Base-by-base conservation (phyloP, 2,113 vertebrate genomes). In the Semicossyphus pulcher region DNA sequence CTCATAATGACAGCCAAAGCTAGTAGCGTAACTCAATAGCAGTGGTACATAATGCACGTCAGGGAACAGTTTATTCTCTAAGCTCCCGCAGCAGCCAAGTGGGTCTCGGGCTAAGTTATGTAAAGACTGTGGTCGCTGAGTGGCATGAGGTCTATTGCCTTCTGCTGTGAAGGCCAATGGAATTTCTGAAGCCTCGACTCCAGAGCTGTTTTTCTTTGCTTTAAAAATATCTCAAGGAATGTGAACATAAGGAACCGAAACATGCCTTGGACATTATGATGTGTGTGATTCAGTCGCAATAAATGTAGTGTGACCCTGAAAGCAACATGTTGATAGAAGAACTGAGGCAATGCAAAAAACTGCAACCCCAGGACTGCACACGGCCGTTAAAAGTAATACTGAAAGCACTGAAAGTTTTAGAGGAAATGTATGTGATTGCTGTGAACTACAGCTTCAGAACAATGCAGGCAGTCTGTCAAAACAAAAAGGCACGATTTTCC, bases 201-300 rank as follows among this genome's bases (percentile, higher is more conserved):
- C 18, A 10, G 45, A 29, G 56, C 44, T 81, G 72, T 85, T 88
- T 76, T 82, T 62, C 60, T 86, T 78, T 52, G 54, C 39, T 78
- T 89, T 59, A 80, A 81, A 91, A 84, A 88, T 80, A 85, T 45
- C 78, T 65, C 10, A 1, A 47, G 75, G 77, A 87, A 84, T 84
- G 85, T 12, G 68, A 80, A 58, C 76, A 74, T 53, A 47, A 73
- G 69, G 51, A 70, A 53, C 80, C 48, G 34, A 76, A 82, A 80
- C 61, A 62, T 61, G 68, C 65, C 69, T 48, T 21, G 41, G 54
- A 80, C 76, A 49, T 70, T 23, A 76, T 10, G 53, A 31, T 42
- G 31, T 34, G 25, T 71, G 65, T 47, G 5, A 80, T 56, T 80
- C 53, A 58, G 64, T 6, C 4, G 51, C 23, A 20, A 57, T 41